Percentiles rank a stretch among this genome's conserved stretches.
phyloP scores from a whole-genome alignment of 2,888 invertebrate species.

The Clanis bilineata region DNA sequence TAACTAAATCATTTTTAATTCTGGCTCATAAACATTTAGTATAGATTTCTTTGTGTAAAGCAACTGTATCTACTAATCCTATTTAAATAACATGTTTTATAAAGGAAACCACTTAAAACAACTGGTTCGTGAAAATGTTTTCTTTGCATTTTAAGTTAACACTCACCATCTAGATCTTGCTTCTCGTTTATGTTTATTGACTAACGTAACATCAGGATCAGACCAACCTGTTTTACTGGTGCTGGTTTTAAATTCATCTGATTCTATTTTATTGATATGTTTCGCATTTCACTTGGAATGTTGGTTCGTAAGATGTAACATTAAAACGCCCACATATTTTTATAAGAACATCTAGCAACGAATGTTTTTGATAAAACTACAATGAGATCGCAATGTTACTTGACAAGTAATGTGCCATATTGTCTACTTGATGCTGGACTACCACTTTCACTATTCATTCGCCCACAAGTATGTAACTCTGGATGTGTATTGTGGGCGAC shows the following conservation, averaged over 20 bases:
- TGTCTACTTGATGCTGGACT: constrained; percentile 37
- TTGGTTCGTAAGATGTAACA: constrained; percentile 20
- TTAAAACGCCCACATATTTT: background rate
- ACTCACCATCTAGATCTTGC: constrained; percentile 10
- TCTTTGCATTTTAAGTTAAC: background rate
- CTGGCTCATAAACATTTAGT: too few species aligned
- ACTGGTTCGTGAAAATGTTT: background rate
- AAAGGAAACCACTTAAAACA: background rate
- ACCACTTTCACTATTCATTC: constrained; percentile 64
- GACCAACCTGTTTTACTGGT: constrained; percentile 28
- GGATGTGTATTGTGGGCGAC: constrained; percentile 54
- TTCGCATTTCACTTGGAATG: constrained; percentile 27
- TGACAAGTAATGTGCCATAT: constrained; percentile 36
- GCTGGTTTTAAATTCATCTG: constrained; percentile 35
- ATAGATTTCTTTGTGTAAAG: too few species aligned
- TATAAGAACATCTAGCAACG: background rate
- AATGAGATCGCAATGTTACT: constrained; percentile 11
- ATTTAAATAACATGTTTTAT: background rate
- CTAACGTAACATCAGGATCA: constrained; percentile 18
- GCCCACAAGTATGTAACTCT: constrained; percentile 55
- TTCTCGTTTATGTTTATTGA: constrained; percentile 26
- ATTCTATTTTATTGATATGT: constrained; percentile 31
- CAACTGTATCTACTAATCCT: background rate
- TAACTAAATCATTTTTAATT: too few species aligned
- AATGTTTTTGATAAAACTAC: background rate